These are phyloP conservation scores for Bujurquina vittata DNA, from an alignment of 2,113 vertebrate genomes.

Conservation along the genomic window DNA sequence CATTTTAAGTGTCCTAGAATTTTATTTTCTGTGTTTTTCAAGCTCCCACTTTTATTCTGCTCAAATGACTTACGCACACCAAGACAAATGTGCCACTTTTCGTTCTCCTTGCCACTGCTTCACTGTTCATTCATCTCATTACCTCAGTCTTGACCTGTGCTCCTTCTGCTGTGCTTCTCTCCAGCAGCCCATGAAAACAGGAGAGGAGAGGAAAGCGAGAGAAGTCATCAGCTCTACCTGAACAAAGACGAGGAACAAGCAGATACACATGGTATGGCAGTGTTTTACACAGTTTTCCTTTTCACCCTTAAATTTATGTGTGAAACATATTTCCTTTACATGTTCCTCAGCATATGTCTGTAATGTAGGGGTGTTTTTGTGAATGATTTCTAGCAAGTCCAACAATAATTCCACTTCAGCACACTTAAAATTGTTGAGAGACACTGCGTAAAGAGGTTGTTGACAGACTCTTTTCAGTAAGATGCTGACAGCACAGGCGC, in stretches of 20 bases:
- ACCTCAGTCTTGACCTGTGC: conserved; percentile 55
- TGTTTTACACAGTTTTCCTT: conserved; percentile 11
- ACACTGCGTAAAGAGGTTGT: conserved; percentile 47
- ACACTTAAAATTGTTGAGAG: conserved; percentile 38
- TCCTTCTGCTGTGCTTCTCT: conserved; percentile 55
- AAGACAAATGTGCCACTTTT: conserved; percentile 60
- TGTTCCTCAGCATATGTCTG: neutral
- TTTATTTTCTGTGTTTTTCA: conserved; percentile 54
- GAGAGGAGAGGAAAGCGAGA: conserved; percentile 61
- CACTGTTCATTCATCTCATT: conserved; percentile 55
- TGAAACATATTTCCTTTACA: conserved; percentile 12
- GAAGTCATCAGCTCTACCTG: conserved; percentile 68
- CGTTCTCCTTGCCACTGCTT: conserved; percentile 2
- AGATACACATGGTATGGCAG: conserved; percentile 74
- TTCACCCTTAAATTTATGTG: neutral
- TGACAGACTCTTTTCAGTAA: conserved; percentile 66
- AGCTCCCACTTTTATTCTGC: conserved; percentile 28
- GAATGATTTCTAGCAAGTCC: conserved; percentile 32
- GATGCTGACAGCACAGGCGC: conserved; percentile 56
- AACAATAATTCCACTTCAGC: conserved; percentile 18
- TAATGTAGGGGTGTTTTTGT: neutral
- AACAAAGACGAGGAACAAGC: conserved; percentile 61
- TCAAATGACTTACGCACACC: conserved; percentile 26
- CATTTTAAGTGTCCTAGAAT: conserved; percentile 73
- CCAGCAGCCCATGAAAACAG: conserved; percentile 78